Base-by-base conservation (phyloP, 2,113 vertebrate species). In the Entomyzon cyanotis region DNA sequence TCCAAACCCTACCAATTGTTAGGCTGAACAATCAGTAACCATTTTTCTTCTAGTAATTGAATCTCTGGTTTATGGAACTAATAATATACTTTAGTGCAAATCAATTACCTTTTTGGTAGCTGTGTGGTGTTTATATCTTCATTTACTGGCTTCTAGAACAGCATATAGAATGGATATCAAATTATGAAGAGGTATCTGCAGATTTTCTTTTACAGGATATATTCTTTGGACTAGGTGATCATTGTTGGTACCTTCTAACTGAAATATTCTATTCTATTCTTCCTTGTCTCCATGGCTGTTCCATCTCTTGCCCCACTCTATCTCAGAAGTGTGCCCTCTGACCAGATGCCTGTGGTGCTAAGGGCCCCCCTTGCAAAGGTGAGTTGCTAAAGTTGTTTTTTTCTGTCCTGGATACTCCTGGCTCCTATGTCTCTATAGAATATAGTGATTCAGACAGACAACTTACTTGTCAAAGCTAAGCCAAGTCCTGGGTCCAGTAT, bases 291-390 rank as follows among this genome's bases (percentile, higher is more conserved):
- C 17, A 7, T 39, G 33, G 12, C 25, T n/a, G 28, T 59, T 75
- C 7, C 7, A 16, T 46, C 20, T 70, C 53, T 18, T 8, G 7
- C 17, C 5, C 6, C 1, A 21, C 5, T 33, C 52, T 47, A 1
- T 47, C 60, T 82, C 37, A 24, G 41, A 41, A 33, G 7, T 1
- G 10, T 70, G 37, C 27, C 27, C 19, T 64, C 31, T 0, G 1
- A 76, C 28, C 16, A 46, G 28, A 28, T 49, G 23, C 31, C 37
- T 63, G 14, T 33, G 21, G 42, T 53, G 47, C 46, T 31, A 52
- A 84, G 24, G 52, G 28, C 0, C 9, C 7, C 7, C 4, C 31
- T 71, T 63, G 22, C 30, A 44, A 69, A 75, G 5, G 20, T 37
- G 37, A 90, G 35, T 35, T 68, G 28, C 31, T 63, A 76, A 73